A percentile compares a stretch with the other conserved stretches of the same genome.
phyloP scores from a whole-genome alignment of 2,888 invertebrate species.

The Tiliacea citrago region DNA sequence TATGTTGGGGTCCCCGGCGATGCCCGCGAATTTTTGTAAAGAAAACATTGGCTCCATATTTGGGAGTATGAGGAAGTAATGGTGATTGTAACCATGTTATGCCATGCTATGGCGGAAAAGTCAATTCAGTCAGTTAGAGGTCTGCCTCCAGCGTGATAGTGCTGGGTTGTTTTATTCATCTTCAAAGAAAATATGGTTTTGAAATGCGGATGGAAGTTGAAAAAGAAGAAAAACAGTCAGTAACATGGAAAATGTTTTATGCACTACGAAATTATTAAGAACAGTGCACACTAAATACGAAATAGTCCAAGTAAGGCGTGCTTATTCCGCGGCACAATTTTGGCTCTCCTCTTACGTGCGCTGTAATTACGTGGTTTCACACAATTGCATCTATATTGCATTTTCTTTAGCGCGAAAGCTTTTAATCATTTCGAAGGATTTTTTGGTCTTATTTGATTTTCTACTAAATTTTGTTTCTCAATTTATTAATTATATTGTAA shows the following conservation, averaged over 20 bases:
- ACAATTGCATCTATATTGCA: slow-evolving; percentile 37
- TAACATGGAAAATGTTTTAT: no score
- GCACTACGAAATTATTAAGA: slow-evolving; percentile 11
- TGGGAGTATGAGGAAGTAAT: slow-evolving; percentile 20
- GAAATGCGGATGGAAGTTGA: not conserved
- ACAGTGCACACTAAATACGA: slow-evolving; percentile 21
- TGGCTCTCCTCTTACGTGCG: slow-evolving; percentile 42
- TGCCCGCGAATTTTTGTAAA: slow-evolving; percentile 26
- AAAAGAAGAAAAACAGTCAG: no score
- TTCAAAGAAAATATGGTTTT: not conserved
- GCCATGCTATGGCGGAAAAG: not conserved
- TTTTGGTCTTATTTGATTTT: not conserved
- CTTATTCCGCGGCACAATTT: slow-evolving; percentile 48
- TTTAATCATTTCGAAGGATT: not conserved
- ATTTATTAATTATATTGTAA: no score
- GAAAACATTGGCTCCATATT: slow-evolving; percentile 22
- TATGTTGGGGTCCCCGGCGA: slow-evolving; percentile 36
- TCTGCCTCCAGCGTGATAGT: not conserved
- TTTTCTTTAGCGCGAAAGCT: slow-evolving; percentile 35
- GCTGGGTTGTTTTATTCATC: no score
- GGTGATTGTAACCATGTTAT: slow-evolving; percentile 23
- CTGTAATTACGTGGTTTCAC: slow-evolving; percentile 48
- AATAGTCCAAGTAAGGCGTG: slow-evolving; percentile 22
- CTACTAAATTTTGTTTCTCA: no score
- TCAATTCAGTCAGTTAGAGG: not conserved